These are phyloP conservation scores for Edolisoma coerulescens DNA, from an alignment of 2,113 vertebrate species.

Conservation along the genomic window DNA sequence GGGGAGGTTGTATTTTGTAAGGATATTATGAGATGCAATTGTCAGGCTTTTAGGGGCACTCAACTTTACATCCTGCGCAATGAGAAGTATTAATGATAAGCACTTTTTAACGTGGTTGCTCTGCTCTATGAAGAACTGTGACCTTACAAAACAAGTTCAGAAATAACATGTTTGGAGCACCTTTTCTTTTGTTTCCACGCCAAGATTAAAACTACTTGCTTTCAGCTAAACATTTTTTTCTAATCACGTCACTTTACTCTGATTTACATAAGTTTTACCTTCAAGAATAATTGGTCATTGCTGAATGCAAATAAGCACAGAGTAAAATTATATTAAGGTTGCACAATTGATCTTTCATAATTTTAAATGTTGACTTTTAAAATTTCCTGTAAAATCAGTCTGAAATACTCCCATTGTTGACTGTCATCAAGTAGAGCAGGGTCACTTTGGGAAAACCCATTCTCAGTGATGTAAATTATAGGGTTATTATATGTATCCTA, in stretches of 20 bases:
- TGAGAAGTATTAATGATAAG: not conserved
- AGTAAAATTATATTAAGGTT: conserved; percentile 70
- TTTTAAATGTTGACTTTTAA: conserved; percentile 78
- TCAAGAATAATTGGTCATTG: conserved; percentile 62
- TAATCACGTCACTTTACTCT: conserved; percentile 46
- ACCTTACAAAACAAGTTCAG: not conserved
- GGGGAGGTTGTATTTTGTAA: not conserved
- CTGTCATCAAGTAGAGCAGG: conserved; percentile 75
- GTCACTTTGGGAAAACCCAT: conserved; percentile 82
- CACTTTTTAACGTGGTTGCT: not conserved
- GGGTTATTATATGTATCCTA: conserved; percentile 83
- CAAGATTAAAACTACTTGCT: not conserved
- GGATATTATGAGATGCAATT: not conserved
- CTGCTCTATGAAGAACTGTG: not conserved
- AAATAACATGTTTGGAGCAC: not conserved
- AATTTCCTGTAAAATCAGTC: conserved; percentile 79
- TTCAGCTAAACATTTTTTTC: conserved; percentile 40
- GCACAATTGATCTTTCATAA: conserved; percentile 69
- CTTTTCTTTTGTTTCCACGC: not conserved
- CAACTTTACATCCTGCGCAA: not conserved
- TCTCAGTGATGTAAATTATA: conserved; percentile 87
- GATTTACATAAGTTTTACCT: conserved; percentile 57
- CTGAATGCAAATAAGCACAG: conserved; percentile 64
- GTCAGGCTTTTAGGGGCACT: not conserved
- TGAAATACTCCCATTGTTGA: conserved; percentile 75